These are phyloP conservation scores for Helicoverpa zea DNA, from an alignment of 1,140 invertebrate genomes.

Conservation along the genomic window DNA sequence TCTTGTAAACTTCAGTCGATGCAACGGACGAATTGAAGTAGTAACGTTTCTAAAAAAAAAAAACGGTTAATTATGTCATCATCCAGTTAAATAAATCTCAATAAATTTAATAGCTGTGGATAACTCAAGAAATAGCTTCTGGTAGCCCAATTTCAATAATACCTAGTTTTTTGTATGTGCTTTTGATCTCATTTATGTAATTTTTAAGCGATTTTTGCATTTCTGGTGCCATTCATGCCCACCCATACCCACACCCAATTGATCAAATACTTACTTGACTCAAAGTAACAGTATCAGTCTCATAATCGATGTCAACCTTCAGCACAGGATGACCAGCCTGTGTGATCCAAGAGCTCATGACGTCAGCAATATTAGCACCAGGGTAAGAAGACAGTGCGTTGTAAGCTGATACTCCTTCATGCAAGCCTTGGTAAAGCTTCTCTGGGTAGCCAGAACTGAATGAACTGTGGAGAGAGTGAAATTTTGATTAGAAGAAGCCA, in stretches of 20 bases:
- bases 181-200: too few relatives aligned
- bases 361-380: constrained; percentile 70
- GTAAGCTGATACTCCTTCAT: constrained; percentile 78
- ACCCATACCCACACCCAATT: too few relatives aligned
- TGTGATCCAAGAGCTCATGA: constrained; percentile 91
- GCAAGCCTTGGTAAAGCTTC: constrained; percentile 88
- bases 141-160: too few relatives aligned
- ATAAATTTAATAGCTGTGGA: too few relatives aligned
- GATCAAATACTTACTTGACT: constrained; percentile 76
- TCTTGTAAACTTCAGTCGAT: constrained; percentile 85
- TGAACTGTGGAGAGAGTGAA: constrained; percentile 72
- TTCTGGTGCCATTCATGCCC: too few relatives aligned
- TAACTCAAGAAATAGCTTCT: too few relatives aligned
- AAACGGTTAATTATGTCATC: not conserved
- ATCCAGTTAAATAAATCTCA: too few relatives aligned
- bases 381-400: constrained; percentile 65
- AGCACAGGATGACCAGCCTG: constrained; percentile 91
- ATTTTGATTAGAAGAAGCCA: not conserved
- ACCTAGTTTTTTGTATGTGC: too few relatives aligned
- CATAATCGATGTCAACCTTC: constrained; percentile 83
- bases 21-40: constrained; percentile 65
- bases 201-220: too few relatives aligned
- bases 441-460: constrained; percentile 88
- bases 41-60: constrained; percentile 74
- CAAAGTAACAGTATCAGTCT: constrained; percentile 75